These are phyloP conservation scores for Pemphigus obesinymphae DNA, from an alignment of 1,140 invertebrate species.

Conservation along the genomic window DNA sequence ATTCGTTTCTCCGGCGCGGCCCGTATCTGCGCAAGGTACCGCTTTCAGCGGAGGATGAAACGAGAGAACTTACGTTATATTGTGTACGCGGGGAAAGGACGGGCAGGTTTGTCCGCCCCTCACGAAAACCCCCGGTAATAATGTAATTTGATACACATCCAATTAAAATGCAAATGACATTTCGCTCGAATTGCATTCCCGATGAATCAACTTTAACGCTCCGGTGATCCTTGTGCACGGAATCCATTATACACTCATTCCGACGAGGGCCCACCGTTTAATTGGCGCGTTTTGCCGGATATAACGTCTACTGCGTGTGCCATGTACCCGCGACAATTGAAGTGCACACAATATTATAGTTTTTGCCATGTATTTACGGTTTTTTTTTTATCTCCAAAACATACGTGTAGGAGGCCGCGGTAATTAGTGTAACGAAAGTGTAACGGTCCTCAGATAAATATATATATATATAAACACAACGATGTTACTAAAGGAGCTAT, in stretches of 20 bases:
- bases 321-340: too few relatives aligned
- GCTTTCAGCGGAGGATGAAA: not conserved
- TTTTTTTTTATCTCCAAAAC: too few relatives aligned
- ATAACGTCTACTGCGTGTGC: too few relatives aligned
- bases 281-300: slow-evolving; percentile 1
- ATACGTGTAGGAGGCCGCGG: too few relatives aligned
- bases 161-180: slow-evolving; percentile 36
- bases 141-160: slow-evolving; percentile 27
- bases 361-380: too few relatives aligned
- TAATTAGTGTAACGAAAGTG: too few relatives aligned
- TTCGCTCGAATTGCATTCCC: not conserved
- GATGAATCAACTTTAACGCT: slow-evolving; percentile 28
- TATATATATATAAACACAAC: too few relatives aligned
- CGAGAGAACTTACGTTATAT: slow-evolving; percentile 1
- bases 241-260: not conserved
- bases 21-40: not conserved
- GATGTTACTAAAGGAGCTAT: too few relatives aligned
- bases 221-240: not conserved
- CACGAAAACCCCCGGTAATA: slow-evolving; percentile 16
- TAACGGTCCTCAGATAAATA: too few relatives aligned
- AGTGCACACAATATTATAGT: too few relatives aligned
- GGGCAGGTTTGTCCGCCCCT: not conserved
- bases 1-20: too few relatives aligned
- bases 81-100: not conserved
- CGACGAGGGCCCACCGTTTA: slow-evolving; percentile 1